Base-by-base conservation (phyloP, 2,888 invertebrate species). In the Acanthosepion lycidas region DNA sequence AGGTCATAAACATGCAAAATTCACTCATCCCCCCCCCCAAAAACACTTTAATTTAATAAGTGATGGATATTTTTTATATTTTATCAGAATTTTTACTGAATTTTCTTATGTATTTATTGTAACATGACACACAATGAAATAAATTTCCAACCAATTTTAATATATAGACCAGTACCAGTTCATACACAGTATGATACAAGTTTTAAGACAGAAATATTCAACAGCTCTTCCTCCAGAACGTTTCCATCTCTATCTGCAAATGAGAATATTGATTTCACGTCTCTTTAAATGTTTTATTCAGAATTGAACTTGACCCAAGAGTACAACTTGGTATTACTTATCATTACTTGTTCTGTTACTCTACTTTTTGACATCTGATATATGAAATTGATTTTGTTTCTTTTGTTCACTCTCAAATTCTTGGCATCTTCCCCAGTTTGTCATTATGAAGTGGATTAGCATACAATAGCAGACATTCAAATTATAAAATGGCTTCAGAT, bases 401-500 rank as follows among this genome's bases (percentile, higher is more conserved):
- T 78, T 78, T 78, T 28, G 28, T 78, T 78, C 78, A 78, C n/a
- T 78, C 78, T 78, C 78, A 78, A 78, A 78, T 78, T n/a, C n/a
- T n/a, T 78, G n/a, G 78, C 78, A 78, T 78, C n/a, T n/a, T 78
- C n/a, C n/a, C 78, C n/a, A 78, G n/a, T 78, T 78, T 15, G n/a
- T 78, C 78, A 78, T 78, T 78, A 78, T 78, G 78, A 78, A 78
- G 78, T 78, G 78, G n/a, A 78, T 78, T 78, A 78, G n/a, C n/a
- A 78, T n/a, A 78, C 78, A n/a, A 78, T 78, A 78, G n/a, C 78
- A 78, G 78, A n/a, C 78, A 78, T 78, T 78, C 78, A 78, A 78
- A 78, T 78, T 33, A 33, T 78, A 78, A 78, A 33, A 78, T 78
- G 78, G n/a, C n/a, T 78, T n/a, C 15, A n/a, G n/a, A 78, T 78